Evolutionary conservation across 2,888 invertebrate species (phyloP), one percentile per base, ranked within the genome.

Genomic region (Leptinotarsa tumamoca): DNA sequence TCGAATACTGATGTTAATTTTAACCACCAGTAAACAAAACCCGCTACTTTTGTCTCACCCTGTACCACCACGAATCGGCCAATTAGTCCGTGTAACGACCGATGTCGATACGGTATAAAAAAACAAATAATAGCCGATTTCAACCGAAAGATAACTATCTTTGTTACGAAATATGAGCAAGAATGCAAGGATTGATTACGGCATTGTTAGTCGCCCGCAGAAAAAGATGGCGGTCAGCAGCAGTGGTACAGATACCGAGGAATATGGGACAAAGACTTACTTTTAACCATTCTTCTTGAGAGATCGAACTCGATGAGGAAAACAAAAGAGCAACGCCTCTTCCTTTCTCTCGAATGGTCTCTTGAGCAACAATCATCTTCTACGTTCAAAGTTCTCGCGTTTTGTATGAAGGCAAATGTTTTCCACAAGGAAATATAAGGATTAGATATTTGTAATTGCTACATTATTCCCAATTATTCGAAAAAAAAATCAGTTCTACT

Each of bases 151-250:
- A 63, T 63, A 63, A 63, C 27, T 63, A 27, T 27, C 43, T 43
- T 63, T 63, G n/a, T 63, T 63, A 33, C 33, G 63, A 63, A 63
- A 63, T 63, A 63, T 63, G 63, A 33, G 43, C 63, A 63, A 63
- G 27, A 63, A 63, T 43, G 63, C 63, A 33, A 43, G 17, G 18
- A 63, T 63, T 63, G 63, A 63, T 63, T 63, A 33, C 33, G 27
- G 63, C 43, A 63, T 63, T 63, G 63, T 63, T 63, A 63, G 43
- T 33, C 27, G n/a, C 33, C 33, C 3, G 63, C 33, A 63, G 63
- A 43, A 63, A 63, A 63, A 63, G 17, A 43, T 43, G 33, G 17
- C 63, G 63, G 63, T 63, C 33, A 63, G n/a, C 63, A 43, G 43
- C n/a, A 33, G 17, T n/a, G 63, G 33, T 63, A 17, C 63, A 63